A percentile compares a stretch with the other conserved stretches of the same genome.
phyloP scores from a whole-genome alignment of 2,888 invertebrate genomes.

The Metallyticus violacea region DNA sequence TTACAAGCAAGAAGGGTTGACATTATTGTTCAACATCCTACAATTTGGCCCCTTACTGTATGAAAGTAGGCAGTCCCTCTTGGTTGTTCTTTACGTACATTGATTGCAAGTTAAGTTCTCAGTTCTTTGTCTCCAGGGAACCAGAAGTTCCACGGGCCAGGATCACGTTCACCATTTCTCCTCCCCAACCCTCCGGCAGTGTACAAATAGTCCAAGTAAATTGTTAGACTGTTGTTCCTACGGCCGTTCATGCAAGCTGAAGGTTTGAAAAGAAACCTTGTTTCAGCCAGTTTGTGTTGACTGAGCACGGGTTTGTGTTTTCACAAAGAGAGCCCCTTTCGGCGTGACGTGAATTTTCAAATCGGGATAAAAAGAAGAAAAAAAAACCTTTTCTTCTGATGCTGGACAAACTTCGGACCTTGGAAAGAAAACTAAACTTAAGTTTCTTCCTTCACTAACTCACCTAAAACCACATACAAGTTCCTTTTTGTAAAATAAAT shows the following conservation, averaged over 20 bases:
- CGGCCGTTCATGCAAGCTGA: constrained; percentile 17
- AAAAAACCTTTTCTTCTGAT: not conserved
- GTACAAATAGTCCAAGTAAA: constrained; percentile 28
- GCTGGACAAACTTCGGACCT: not conserved
- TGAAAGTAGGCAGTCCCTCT: too few relatives aligned
- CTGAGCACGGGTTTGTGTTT: not conserved
- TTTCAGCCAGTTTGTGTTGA: not conserved
- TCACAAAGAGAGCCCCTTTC: not conserved
- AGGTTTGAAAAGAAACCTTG: not conserved
- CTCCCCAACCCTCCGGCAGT: constrained; percentile 10
- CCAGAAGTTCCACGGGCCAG: too few relatives aligned
- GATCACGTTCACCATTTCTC: not conserved
- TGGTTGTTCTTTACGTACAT: too few relatives aligned
- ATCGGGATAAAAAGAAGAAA: too few relatives aligned
- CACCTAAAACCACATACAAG: too few relatives aligned
- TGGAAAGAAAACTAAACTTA: too few relatives aligned
- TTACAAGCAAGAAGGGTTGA: too few relatives aligned
- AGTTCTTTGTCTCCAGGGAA: not conserved
- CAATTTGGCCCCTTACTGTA: too few relatives aligned
- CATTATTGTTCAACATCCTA: too few relatives aligned
- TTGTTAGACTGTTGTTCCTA: constrained; percentile 26
- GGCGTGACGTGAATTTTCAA: not conserved
- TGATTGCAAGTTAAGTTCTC: not conserved
- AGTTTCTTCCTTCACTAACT: too few relatives aligned
- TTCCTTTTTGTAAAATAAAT: too few relatives aligned